Evolutionary conservation across 2,888 invertebrate genomes (phyloP).

Genomic region (Liposcelis brunnea): DNA sequence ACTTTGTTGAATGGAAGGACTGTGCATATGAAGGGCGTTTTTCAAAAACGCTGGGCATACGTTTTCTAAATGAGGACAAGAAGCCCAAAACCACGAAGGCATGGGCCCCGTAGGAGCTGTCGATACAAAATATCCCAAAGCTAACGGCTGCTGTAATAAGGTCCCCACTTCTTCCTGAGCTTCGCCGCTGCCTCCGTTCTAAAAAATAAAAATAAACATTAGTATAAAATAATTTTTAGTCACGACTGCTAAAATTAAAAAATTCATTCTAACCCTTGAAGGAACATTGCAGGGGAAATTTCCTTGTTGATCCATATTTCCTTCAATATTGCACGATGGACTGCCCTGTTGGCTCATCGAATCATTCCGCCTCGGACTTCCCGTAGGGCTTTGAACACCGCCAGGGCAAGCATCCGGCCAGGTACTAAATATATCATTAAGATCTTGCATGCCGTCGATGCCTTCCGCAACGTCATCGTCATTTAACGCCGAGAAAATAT

Average conservation of each 20-base stretch:
- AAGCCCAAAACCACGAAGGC: slow-evolving; percentile 97
- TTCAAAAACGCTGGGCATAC: slow-evolving; percentile 88
- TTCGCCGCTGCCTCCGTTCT: slow-evolving; percentile 30
- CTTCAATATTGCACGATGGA: slow-evolving; percentile 21
- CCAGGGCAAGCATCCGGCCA: slow-evolving; percentile 42
- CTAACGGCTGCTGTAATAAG: slow-evolving; percentile 91
- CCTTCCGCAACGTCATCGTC: slow-evolving; percentile 46
- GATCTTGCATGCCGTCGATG: slow-evolving; percentile 52
- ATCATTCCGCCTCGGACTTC: slow-evolving; percentile 34
- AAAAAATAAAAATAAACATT: slow-evolving; percentile 16
- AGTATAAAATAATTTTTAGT: slow-evolving; percentile 4
- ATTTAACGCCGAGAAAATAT: slow-evolving; percentile 42
- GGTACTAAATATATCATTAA: slow-evolving; percentile 58
- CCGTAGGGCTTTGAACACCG: slow-evolving; percentile 36
- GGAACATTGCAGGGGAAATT: slow-evolving; percentile 34
- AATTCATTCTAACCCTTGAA: slow-evolving; percentile 27
- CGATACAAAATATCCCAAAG: slow-evolving; percentile 92
- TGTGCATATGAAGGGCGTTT: slow-evolving; percentile 90
- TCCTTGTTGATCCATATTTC: slow-evolving; percentile 30
- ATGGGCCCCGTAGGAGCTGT: slow-evolving; percentile 86
- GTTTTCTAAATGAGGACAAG: slow-evolving; percentile 82
- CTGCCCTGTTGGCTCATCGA: slow-evolving; percentile 16
- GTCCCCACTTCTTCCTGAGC: slow-evolving; percentile 58
- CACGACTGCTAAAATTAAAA: slow-evolving; percentile 3
- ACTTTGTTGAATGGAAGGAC: slow-evolving; percentile 62